Conservation (phyloP, 1,140 invertebrate species). For the Papilio helenus region DNA sequence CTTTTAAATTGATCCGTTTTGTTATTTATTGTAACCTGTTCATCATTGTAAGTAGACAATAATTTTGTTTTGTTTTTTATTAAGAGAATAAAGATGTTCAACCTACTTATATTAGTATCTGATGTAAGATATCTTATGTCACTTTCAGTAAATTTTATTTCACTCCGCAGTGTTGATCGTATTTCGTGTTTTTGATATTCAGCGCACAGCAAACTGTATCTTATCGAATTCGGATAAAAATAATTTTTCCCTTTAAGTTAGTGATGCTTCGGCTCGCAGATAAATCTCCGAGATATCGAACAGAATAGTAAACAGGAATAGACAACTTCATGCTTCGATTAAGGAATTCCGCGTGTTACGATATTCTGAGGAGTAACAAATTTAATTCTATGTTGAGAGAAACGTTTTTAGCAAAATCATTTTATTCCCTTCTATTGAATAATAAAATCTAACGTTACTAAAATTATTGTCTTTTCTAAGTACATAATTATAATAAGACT, state of each 20-base stretch:
- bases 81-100: background rate
- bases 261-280: constrained; percentile 14
- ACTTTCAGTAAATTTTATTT: background rate
- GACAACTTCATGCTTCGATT: constrained; percentile 26
- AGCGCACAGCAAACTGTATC: constrained; percentile 11
- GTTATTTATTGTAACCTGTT: no score
- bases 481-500: background rate
- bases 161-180: background rate
- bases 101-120: no score
- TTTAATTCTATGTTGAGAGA: background rate
- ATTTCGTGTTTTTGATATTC: constrained; percentile 11
- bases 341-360: background rate
- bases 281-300: constrained; percentile 18
- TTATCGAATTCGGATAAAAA: constrained; percentile 27
- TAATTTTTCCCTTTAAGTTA: constrained; percentile 24
- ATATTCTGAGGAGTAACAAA: constrained; percentile 5
- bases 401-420: background rate
- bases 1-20: no score
- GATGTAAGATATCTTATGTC: background rate
- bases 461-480: background rate
- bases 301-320: constrained; percentile 20
- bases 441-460: background rate
- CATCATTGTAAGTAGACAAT: no score
- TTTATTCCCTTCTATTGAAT: background rate
- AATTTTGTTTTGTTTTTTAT: background rate